A percentile compares a stretch with the other conserved stretches of the same genome.
Conservation (phyloP, 2,113 vertebrate genomes). For the Tangachromis dhanisi region DNA sequence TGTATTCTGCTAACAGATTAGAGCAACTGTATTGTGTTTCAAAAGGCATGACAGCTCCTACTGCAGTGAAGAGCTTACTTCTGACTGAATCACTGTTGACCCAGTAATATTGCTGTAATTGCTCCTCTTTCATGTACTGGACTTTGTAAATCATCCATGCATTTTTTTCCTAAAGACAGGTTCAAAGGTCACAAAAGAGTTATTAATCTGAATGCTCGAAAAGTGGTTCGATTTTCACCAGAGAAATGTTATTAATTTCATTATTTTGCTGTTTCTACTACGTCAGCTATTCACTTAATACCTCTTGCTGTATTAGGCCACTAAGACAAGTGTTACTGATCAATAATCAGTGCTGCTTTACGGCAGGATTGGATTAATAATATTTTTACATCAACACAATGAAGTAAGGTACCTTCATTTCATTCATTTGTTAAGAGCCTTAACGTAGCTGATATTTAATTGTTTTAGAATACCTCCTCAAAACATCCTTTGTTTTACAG, state of each 20-base stretch:
- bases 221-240: background rate
- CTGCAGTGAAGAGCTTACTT: background rate
- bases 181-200: background rate
- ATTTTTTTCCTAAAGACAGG: background rate
- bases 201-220: background rate
- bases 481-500: background rate
- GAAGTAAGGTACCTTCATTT: background rate
- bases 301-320: background rate
- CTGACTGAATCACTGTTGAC: conserved; percentile 5
- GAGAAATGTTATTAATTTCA: background rate
- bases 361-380: background rate
- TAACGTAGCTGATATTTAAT: background rate
- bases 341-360: background rate
- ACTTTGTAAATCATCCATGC: background rate
- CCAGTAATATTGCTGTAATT: background rate
- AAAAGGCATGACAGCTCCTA: background rate
- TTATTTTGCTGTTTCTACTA: background rate
- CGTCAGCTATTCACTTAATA: background rate
- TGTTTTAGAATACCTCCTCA: background rate
- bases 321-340: background rate
- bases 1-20: background rate
- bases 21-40: background rate
- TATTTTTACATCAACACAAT: background rate
- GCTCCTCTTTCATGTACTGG: background rate
- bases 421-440: background rate